A percentile compares a stretch with the other conserved stretches of the same genome.
Evolutionary conservation across 2,797 vertebrate species (phyloP).

Genomic region (Aeoliscus strigatus): DNA sequence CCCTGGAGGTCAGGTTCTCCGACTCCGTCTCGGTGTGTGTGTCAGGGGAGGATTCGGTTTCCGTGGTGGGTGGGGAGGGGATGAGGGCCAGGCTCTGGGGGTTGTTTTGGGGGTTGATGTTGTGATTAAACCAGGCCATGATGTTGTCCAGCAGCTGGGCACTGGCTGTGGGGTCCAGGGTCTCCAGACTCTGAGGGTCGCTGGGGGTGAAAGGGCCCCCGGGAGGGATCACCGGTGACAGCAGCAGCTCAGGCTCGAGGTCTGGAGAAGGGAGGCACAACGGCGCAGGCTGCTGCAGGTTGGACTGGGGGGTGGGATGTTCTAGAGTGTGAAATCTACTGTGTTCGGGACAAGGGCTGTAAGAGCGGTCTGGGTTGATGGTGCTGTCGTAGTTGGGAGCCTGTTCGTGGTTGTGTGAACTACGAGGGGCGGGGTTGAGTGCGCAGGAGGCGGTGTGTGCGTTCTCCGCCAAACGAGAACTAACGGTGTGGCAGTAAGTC

Average conservation of each 20-base stretch:
- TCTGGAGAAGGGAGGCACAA: conserved; percentile 71
- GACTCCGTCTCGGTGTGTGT: conserved; percentile 51
- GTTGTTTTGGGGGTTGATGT: conserved; percentile 97
- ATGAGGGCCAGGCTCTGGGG: conserved; percentile 85
- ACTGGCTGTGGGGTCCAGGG: conserved; percentile 81
- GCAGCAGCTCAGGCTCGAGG: conserved; percentile 59
- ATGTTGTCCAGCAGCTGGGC: conserved; percentile 98
- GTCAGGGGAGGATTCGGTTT: conserved; percentile 66
- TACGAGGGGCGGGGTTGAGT: conserved; percentile 16
- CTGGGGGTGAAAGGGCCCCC: conserved; percentile 77
- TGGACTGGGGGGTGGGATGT: conserved; percentile 30
- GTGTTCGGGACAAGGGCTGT: conserved; percentile 42
- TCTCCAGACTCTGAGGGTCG: conserved; percentile 81
- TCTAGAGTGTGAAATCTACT: conserved; percentile 48
- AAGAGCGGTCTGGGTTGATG: conserved; percentile 40
- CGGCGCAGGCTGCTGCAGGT: conserved; percentile 49
- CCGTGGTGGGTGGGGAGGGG: conserved; percentile 74
- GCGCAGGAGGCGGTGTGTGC: conserved; percentile 44
- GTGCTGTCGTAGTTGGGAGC: conserved; percentile 22
- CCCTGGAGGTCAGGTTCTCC: conserved; percentile 48
- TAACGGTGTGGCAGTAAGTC: conserved; percentile 42
- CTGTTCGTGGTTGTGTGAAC: conserved; percentile 31
- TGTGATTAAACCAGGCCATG: conserved; percentile 98
- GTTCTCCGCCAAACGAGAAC: conserved; percentile 37
- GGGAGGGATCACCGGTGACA: conserved; percentile 71